phyloP scores from a whole-genome alignment of 2,888 invertebrate genomes.

The Sarcophaga carnaria region DNA sequence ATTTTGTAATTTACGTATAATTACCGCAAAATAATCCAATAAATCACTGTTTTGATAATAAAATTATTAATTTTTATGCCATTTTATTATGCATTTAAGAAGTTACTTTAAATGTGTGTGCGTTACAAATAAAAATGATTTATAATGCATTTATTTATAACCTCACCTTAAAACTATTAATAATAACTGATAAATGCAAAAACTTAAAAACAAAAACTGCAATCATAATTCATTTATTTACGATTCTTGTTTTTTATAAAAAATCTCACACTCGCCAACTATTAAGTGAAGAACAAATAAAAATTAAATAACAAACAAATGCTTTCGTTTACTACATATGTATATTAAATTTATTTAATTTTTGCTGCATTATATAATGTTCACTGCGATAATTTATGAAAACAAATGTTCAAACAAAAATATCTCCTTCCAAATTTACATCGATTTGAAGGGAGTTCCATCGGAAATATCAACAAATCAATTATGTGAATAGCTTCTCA shows the following conservation, averaged over 20 bases:
- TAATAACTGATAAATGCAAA: slow-evolving; percentile 61
- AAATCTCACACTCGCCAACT: slow-evolving; percentile 22
- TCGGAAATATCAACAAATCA: too few species aligned
- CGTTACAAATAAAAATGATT: slow-evolving; percentile 58
- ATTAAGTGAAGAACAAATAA: slow-evolving; percentile 15
- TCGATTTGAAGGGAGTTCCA: too few species aligned
- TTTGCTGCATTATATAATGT: too few species aligned
- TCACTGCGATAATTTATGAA: too few species aligned
- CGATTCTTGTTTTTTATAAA: neutral
- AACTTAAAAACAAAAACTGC: slow-evolving; percentile 12
- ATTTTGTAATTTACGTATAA: neutral
- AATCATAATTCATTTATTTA: slow-evolving; percentile 38
- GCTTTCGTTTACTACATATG: neutral
- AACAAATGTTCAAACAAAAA: too few species aligned
- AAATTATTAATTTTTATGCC: slow-evolving; percentile 15
- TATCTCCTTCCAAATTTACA: too few species aligned
- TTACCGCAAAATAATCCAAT: slow-evolving; percentile 19
- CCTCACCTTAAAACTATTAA: slow-evolving; percentile 65
- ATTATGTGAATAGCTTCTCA: too few species aligned
- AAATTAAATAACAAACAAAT: neutral
- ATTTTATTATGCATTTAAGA: neutral
- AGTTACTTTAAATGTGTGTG: neutral
- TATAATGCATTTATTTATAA: slow-evolving; percentile 61
- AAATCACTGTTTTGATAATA: slow-evolving; percentile 32
- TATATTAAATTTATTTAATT: neutral